Evolutionary conservation across 2,888 invertebrate genomes (phyloP).

Genomic region (Drosophila setosimentum): DNA sequence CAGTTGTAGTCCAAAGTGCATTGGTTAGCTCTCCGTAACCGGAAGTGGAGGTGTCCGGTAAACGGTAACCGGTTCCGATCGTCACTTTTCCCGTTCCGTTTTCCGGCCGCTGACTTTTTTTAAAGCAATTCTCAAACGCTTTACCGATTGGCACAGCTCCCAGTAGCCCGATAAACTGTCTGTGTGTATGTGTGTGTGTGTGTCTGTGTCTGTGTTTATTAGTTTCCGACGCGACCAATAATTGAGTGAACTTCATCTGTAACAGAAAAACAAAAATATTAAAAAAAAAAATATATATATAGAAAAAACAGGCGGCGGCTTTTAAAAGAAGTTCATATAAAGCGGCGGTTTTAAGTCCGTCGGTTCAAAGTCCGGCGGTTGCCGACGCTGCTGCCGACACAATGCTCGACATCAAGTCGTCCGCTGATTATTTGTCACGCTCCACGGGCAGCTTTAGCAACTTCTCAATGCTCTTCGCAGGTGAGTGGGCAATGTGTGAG

Average conservation of each 20-base stretch:
- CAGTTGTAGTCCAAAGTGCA: slow-evolving; percentile 67
- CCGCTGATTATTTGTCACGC: slow-evolving; percentile 95
- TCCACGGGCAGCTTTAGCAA: slow-evolving; percentile 95
- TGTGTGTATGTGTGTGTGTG: slow-evolving; percentile 21
- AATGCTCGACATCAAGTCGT: slow-evolving; percentile 97
- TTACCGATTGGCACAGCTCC: slow-evolving; percentile 21
- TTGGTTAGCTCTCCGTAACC: slow-evolving; percentile 82
- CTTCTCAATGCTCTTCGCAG: slow-evolving; percentile 97
- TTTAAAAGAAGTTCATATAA: not conserved
- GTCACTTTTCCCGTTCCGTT: slow-evolving; percentile 86
- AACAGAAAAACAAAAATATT: not conserved
- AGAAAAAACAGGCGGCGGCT: not conserved
- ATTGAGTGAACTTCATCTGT: not conserved
- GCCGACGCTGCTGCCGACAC: slow-evolving; percentile 71
- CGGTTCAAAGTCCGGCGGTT: slow-evolving; percentile 72
- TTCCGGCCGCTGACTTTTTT: slow-evolving; percentile 79
- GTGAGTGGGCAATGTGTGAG: slow-evolving; percentile 86
- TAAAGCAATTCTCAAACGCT: slow-evolving; percentile 66
- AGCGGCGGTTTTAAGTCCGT: not conserved
- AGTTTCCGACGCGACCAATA: slow-evolving; percentile 72
- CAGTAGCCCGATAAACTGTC: slow-evolving; percentile 34
- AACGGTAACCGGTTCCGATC: slow-evolving; percentile 86
- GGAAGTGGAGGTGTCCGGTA: slow-evolving; percentile 86
- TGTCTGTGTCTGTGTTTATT: slow-evolving; percentile 62
- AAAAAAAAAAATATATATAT: too few species aligned